Base-by-base conservation (phyloP, 2,113 vertebrate species). In the Menidia beryllina region DNA sequence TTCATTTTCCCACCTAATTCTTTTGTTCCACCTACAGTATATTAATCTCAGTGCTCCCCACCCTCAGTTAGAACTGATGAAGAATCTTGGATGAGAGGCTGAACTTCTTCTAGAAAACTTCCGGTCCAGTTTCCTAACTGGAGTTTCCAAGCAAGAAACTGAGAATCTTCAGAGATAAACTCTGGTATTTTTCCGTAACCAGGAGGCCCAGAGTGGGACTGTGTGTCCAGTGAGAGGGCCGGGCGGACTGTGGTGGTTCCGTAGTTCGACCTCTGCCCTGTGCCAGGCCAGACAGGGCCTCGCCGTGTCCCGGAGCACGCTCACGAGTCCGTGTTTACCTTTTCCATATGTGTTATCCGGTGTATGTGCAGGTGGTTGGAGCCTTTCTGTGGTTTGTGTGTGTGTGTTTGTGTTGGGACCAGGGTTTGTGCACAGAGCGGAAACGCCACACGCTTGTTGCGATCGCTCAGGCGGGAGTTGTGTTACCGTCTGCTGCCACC, bases 401-500 rank as follows among this genome's bases (percentile, higher is more conserved):
- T n/a, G n/a, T 23, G 36, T 36, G 23, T 25, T 17, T 62, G 39
- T 21, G 14, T 26, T 26, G 59, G 9, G 17, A 55, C 36, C n/a
- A 21, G 30, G 34, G 53, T 49, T 50, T 53, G 47, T 61, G 43
- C 59, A 54, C 61, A 57, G 23, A 54, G 36, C 49, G 53, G 36
- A 41, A n/a, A 60, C 50, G 69, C 45, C 0, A 0, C 21, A 30
- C 15, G 24, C 30, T 30, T 47, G 23, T 53, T 75, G 13, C 74
- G 70, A 69, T 81, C 62, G 59, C 50, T 75, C 62, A 70, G 50
- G 57, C 71, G 70, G 65, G 79, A 75, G 69, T 85, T 87, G 72
- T 59, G 26, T 85, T 85, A 91, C 87, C 83, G 77, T 82, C 77
- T 91, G 82, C 89, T 93, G 91, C 91, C 93, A 87, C 88, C 92